A percentile compares a stretch with the other conserved stretches of the same genome.
phyloP scores from a whole-genome alignment of 2,113 vertebrate genomes.

The Pseudonaja textilis region DNA sequence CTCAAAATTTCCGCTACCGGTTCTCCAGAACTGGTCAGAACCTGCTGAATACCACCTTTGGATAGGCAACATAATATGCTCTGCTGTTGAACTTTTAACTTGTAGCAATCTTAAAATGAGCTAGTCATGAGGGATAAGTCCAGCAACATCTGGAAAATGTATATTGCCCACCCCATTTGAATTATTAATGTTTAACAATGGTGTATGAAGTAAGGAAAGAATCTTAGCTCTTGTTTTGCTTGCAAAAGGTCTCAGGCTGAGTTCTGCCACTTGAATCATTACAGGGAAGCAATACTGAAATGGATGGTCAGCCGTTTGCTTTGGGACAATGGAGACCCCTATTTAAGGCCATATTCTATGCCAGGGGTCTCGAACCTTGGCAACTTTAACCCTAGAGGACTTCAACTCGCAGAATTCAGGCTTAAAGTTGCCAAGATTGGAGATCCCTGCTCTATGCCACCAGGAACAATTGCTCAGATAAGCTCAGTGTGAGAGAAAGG shows the following conservation, averaged over 20 bases:
- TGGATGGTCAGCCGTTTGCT: neutral
- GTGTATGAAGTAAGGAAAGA: neutral
- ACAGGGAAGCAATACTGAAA: neutral
- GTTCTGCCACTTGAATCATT: neutral
- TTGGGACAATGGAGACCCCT: neutral
- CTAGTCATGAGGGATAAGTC: neutral
- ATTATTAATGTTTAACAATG: neutral
- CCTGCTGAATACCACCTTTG: neutral
- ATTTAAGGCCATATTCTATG: neutral
- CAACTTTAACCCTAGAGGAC: too few relatives aligned
- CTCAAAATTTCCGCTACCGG: too few relatives aligned
- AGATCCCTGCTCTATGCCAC: neutral
- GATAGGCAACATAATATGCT: neutral
- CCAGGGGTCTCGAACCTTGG: too few relatives aligned
- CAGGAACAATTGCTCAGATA: neutral
- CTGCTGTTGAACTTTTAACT: neutral
- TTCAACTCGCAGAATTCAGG: too few relatives aligned
- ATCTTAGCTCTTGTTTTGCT: neutral
- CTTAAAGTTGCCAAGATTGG: too few relatives aligned
- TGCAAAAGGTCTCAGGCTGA: neutral
- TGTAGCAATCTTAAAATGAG: neutral
- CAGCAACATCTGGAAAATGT: neutral
- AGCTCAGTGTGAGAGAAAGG: neutral
- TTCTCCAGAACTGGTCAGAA: too few relatives aligned
- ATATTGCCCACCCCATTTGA: neutral